phyloP scores from a whole-genome alignment of 2,797 vertebrate species.

The Rhinoraja longicauda region DNA sequence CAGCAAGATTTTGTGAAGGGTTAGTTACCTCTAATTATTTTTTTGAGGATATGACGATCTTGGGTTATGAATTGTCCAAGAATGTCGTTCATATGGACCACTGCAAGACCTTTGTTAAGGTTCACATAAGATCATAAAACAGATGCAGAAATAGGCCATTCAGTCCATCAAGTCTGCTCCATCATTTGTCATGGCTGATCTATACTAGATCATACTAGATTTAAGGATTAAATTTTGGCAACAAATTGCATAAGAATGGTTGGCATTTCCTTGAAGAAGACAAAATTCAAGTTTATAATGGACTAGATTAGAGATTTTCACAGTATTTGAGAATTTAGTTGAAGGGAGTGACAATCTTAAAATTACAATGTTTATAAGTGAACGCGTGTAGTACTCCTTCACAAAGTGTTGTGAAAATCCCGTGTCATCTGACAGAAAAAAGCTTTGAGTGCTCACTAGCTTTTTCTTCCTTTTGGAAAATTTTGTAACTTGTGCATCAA shows the following conservation, averaged over 20 bases:
- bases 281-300: neutral
- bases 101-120: neutral
- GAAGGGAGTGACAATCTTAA: neutral
- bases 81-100: neutral
- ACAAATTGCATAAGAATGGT: neutral
- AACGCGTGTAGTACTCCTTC: neutral
- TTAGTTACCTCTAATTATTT: neutral
- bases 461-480: neutral
- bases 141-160: too few relatives aligned
- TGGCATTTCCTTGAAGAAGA: neutral
- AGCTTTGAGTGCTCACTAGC: neutral
- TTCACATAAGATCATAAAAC: neutral
- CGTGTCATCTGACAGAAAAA: neutral
- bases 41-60: neutral
- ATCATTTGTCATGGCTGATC: too few relatives aligned
- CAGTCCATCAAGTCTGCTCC: too few relatives aligned
- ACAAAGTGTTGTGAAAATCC: neutral
- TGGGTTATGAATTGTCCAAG: neutral
- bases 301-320: neutral
- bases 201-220: neutral
- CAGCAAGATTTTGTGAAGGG: neutral
- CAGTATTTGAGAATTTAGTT: neutral
- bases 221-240: neutral
- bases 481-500: neutral
- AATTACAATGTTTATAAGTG: neutral